These are phyloP conservation scores for Calidris pugnax DNA, from an alignment of 2,113 vertebrate genomes.

Conservation along the genomic window DNA sequence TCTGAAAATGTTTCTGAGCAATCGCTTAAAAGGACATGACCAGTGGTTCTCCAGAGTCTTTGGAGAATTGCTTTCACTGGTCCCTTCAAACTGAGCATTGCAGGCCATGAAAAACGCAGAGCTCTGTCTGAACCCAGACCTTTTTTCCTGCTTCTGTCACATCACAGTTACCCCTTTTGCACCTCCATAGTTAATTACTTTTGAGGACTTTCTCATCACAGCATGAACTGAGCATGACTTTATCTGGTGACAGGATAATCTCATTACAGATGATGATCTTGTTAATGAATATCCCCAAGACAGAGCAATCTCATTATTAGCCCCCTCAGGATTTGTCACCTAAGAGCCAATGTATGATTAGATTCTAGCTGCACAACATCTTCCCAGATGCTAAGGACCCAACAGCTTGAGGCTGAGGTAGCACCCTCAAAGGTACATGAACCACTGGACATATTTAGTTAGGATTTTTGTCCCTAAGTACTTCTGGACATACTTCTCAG, in stretches of 20 bases:
- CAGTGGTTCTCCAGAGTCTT: background rate
- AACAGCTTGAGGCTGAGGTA: background rate
- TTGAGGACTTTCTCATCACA: constrained; percentile 66
- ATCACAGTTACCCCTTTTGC: background rate
- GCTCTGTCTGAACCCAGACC: background rate
- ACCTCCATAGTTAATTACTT: constrained; percentile 67
- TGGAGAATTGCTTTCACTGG: background rate
- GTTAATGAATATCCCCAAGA: constrained; percentile 73
- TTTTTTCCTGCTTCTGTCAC: background rate
- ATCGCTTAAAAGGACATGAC: background rate
- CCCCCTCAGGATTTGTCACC: constrained; percentile 70
- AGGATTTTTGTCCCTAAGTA: background rate
- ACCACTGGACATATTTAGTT: background rate
- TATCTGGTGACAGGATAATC: constrained; percentile 70
- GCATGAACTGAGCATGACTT: constrained; percentile 47
- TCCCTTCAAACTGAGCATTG: background rate
- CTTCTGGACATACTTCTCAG: background rate
- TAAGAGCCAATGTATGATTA: constrained; percentile 31
- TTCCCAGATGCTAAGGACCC: background rate
- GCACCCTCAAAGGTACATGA: background rate
- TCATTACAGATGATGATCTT: constrained; percentile 73
- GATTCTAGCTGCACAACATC: background rate
- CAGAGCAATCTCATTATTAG: constrained; percentile 72
- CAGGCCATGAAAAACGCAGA: background rate
- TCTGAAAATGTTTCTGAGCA: background rate